Conservation (phyloP, 2,113 vertebrate species). For the Oophaga pumilio region DNA sequence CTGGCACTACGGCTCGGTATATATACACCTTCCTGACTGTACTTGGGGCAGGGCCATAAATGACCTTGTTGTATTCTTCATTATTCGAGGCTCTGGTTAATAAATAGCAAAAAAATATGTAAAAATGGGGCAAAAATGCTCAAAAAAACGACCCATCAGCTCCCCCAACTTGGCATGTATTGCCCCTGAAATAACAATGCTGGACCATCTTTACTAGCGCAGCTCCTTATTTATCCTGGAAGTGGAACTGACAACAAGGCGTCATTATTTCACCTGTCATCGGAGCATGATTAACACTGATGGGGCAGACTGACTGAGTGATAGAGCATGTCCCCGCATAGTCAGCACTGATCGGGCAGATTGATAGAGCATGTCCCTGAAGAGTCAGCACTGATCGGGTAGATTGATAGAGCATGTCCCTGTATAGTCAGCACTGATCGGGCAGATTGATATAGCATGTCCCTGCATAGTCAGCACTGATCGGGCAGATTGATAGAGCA, state of each 20-base stretch:
- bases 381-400: too few relatives aligned
- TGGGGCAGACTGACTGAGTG: not conserved
- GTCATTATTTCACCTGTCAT: not conserved
- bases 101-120: not conserved
- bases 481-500: too few relatives aligned
- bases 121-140: not conserved
- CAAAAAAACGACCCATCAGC: not conserved
- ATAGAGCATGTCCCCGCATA: too few relatives aligned
- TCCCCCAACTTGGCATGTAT: not conserved
- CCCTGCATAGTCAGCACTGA: too few relatives aligned
- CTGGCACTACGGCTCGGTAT: not conserved
- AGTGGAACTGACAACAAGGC: not conserved
- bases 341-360: too few relatives aligned
- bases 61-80: constrained; percentile 4
- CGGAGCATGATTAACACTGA: not conserved
- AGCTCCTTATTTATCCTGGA: not conserved
- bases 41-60: not conserved
- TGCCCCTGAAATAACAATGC: not conserved
- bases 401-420: too few relatives aligned
- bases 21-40: not conserved
- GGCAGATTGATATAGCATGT: too few relatives aligned
- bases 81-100: not conserved
- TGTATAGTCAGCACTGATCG: too few relatives aligned
- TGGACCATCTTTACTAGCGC: too few relatives aligned
- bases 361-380: too few relatives aligned